A percentile compares a stretch with the other conserved stretches of the same genome.
These are phyloP conservation scores for Nomada ruficornis DNA, from an alignment of 2,888 invertebrate species.

Conservation along the genomic window DNA sequence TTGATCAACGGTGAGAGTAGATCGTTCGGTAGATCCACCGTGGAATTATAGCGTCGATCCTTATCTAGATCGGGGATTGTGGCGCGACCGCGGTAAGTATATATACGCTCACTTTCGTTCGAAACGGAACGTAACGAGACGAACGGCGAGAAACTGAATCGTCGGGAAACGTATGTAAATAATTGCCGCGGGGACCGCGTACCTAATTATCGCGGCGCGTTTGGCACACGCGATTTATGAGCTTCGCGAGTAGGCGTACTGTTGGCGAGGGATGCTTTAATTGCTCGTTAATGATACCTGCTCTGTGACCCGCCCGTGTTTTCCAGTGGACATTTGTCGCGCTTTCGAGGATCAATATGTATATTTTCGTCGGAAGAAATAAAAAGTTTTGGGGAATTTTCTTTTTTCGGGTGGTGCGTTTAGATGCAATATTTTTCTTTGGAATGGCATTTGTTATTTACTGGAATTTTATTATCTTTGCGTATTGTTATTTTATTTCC, in stretches of 20 bases:
- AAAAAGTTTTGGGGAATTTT: neutral
- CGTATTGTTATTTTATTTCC: neutral
- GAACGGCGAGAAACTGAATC: conserved; percentile 58
- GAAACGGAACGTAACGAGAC: conserved; percentile 10
- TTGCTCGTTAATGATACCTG: conserved; percentile 49
- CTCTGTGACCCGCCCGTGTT: conserved; percentile 1
- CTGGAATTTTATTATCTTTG: neutral
- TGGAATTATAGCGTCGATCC: conserved; percentile 68
- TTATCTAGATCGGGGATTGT: conserved; percentile 63
- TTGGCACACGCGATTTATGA: conserved; percentile 52
- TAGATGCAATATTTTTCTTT: too few relatives aligned
- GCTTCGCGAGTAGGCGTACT: conserved; percentile 9
- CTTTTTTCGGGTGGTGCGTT: too few relatives aligned
- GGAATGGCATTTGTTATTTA: too few relatives aligned
- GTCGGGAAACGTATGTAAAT: conserved; percentile 59
- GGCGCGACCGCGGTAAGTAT: conserved; percentile 34
- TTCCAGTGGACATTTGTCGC: conserved; percentile 5
- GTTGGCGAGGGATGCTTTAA: conserved; percentile 27
- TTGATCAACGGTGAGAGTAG: conserved; percentile 62
- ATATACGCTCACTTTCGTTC: conserved; percentile 64
- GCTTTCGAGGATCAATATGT: neutral
- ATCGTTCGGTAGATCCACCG: conserved; percentile 60
- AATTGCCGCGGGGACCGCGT: conserved; percentile 54
- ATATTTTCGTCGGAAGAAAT: too few relatives aligned
- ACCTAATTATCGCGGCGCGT: conserved; percentile 56